Evolutionary conservation across 2,113 vertebrate species (phyloP), one percentile per base, ranked within the genome.

Genomic region (Oreotrochilus melanogaster): DNA sequence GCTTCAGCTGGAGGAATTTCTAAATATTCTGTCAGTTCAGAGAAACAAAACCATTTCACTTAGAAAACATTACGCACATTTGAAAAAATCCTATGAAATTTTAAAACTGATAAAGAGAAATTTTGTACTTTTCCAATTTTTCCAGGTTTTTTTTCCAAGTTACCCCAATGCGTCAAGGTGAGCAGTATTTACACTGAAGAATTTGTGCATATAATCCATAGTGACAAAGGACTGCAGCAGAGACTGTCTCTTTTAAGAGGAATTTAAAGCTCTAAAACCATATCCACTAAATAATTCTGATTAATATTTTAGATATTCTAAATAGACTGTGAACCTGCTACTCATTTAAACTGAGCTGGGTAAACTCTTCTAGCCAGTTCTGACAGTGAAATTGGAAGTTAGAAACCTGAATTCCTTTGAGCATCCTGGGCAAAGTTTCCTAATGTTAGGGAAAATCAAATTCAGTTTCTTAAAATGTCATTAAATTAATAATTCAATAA

Each of bases 401-500:
- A 71, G 65, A 81, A 86, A 21, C 45, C 50, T 35, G 69, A 81
- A 79, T 60, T 60, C 39, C 53, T 88, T 79, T 78, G 71, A 82
- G 66, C 15, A 31, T 79, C 51, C 53, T 25, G 10, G 24, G 30
- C 10, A 85, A 93, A 65, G 11, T 76, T 87, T 69, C n/a, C 37
- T 72, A 67, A 78, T 69, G 14, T 42, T 74, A 57, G 57, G 72
- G 62, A 85, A 89, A 95, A 85, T 82, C 54, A 94, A 28, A 64
- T 57, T 72, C 30, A 56, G 27, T 87, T 91, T 71, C 53, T 72
- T 78, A 61, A 96, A 94, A 89, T 72, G 27, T 45, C 39, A 82
- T 57, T 1, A 58, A 48, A 91, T 91, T 94, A 87, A 91, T 91
- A 84, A 88, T 80, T 86, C 51, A 93, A 37, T 66, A 86, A 89